Conservation (phyloP, 2,797 vertebrate species). For the Neosilurus mollespiculum region DNA sequence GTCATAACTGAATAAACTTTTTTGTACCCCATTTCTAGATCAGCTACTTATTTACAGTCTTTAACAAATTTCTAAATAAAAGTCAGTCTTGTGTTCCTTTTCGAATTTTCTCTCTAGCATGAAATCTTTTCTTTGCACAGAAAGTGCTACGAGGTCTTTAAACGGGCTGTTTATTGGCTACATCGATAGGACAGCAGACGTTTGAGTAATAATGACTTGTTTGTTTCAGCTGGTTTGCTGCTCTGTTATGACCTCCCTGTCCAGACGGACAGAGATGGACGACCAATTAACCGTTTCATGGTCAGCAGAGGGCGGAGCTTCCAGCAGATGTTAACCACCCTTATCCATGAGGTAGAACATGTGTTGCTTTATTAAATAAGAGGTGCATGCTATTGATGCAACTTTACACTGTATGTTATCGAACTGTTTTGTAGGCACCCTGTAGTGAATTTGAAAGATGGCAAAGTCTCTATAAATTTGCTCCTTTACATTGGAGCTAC, state of each 20-base stretch:
- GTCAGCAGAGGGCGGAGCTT: conserved; percentile 83
- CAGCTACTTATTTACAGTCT: not conserved
- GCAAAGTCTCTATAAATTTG: too few relatives aligned
- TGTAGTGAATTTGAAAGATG: too few relatives aligned
- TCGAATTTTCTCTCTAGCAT: too few relatives aligned
- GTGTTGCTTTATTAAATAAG: not conserved
- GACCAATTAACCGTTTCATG: conserved; percentile 83
- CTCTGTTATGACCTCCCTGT: conserved; percentile 85
- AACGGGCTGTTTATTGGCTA: not conserved
- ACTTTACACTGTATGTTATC: too few relatives aligned
- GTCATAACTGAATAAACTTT: too few relatives aligned
- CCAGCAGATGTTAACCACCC: conserved; percentile 84
- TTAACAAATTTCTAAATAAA: not conserved
- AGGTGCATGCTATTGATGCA: too few relatives aligned
- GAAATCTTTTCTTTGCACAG: not conserved
- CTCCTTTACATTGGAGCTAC: too few relatives aligned
- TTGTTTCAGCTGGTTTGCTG: conserved; percentile 83
- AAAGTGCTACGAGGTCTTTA: not conserved
- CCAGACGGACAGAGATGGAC: conserved; percentile 85
- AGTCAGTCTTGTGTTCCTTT: not conserved
- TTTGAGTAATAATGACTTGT: not conserved
- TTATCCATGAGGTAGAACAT: conserved; percentile 85
- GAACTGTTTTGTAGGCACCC: too few relatives aligned
- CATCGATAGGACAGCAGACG: not conserved
- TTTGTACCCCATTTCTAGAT: too few relatives aligned